Base-by-base conservation (phyloP, 2,797 vertebrate genomes). In the Tapirus indicus region DNA sequence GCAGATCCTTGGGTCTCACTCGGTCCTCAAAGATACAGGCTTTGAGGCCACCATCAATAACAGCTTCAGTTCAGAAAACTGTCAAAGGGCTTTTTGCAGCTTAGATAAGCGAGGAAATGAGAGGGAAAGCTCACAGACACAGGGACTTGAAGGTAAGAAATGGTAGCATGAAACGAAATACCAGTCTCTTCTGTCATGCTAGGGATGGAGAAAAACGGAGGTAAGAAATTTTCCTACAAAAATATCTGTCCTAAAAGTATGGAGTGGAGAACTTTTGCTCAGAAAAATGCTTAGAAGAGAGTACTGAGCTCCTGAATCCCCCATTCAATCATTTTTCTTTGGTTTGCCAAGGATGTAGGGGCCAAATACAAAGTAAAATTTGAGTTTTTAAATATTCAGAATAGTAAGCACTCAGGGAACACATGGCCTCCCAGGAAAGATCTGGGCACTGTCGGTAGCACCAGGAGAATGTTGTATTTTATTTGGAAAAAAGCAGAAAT, bases 331-430 rank as follows among this genome's bases (percentile, higher is more conserved):
- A 89, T 44, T 84, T 91, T 84, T 92, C 64, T 66, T 80, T 85
- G 21, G 18, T 66, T 5, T 96, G 32, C 14, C 10, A 96, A 72
- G 49, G 92, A 96, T 52, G 17, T 12, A 88, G 29, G 12, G 3
- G 20, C 21, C 52, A 97, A 88, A 49, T 2, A 91, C 78, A 60
- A 92, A 91, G 14, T 38, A 85, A 92, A 92, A 86, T 56, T 52
- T 82, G 27, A 82, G 17, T 58, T 91, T 75, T 93, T 74, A 94
- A 96, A 83, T 91, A 94, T 60, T 83, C 68, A 91, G 38, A 77
- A 85, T 54, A 91, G 47, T 25, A 74, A 74, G 49, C 18, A 75
- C 16, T 47, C 95, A 79, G 5, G 13, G 10, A 18, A 86, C 16
- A 87, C 2, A 44, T 2, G 60, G 2, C 29, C 87, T n/a, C 62